Evolutionary conservation across 2,113 vertebrate genomes (phyloP).

Genomic region (Hippocampus mohnikei): DNA sequence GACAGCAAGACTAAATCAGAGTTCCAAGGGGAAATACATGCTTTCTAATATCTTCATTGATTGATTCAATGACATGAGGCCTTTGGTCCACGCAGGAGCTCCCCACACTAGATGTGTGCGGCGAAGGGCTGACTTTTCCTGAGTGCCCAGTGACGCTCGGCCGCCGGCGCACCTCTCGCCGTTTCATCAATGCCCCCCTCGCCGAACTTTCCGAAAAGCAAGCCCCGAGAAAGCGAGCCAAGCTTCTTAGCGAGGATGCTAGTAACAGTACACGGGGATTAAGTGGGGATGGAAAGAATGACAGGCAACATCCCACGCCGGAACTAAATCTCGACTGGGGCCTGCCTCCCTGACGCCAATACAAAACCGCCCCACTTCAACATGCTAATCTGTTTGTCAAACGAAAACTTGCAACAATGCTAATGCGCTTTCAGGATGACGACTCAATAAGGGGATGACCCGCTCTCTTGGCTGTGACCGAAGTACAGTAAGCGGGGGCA

Average conservation of each 20-base stretch:
- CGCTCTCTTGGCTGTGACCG: not conserved
- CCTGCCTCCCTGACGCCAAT: not conserved
- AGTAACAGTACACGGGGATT: not conserved
- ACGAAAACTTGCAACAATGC: not conserved
- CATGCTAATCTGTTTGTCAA: constrained; percentile 4
- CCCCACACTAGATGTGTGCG: constrained; percentile 31
- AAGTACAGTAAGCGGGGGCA: not conserved
- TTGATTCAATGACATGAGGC: constrained; percentile 51
- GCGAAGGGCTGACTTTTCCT: constrained; percentile 22
- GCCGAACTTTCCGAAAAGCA: not conserved
- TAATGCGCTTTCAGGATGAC: not conserved
- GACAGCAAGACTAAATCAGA: constrained; percentile 50
- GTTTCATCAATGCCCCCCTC: not conserved
- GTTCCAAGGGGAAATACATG: constrained; percentile 51
- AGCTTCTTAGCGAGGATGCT: constrained; percentile 2
- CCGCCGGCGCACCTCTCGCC: not conserved
- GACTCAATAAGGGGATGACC: not conserved
- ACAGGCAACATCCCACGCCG: not conserved
- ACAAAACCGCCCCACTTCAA: not conserved
- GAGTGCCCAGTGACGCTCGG: not conserved
- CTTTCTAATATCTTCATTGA: constrained; percentile 50
- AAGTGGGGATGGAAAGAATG: constrained; percentile 1
- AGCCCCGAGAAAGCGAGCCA: not conserved
- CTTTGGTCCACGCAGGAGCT: constrained; percentile 22
- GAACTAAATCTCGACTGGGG: not conserved